These are phyloP conservation scores for Microtus pennsylvanicus DNA, from an alignment of 2,113 vertebrate species.

Conservation along the genomic window DNA sequence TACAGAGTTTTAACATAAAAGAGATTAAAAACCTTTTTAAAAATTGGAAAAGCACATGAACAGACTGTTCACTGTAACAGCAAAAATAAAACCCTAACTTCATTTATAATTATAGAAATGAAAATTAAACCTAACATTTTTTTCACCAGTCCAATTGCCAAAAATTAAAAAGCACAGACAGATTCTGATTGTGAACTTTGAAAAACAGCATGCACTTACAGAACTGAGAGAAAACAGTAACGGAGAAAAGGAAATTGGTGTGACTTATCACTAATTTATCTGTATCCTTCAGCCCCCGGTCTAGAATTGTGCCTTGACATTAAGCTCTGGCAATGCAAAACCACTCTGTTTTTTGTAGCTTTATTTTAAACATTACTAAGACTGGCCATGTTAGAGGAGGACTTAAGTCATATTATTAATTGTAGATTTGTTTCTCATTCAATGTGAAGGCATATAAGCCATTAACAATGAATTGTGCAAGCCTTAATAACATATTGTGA, in stretches of 20 bases:
- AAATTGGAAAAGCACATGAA: neutral
- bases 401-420: neutral
- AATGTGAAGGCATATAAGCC: neutral
- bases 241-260: neutral
- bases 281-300: neutral
- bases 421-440: neutral
- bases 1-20: neutral
- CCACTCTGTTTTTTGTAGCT: neutral
- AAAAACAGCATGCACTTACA: neutral
- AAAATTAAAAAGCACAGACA: neutral
- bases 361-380: neutral
- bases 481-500: neutral
- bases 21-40: neutral
- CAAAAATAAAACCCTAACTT: neutral
- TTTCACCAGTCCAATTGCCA: neutral
- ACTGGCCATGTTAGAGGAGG: neutral
- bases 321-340: neutral
- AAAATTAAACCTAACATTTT: neutral
- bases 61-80: neutral
- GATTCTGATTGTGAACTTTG: neutral
- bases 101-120: neutral
- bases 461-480: neutral
- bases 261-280: neutral
- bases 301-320: neutral
- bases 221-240: neutral